Base-by-base conservation (phyloP, 2,113 vertebrate species). In the Ploceus nigricollis region DNA sequence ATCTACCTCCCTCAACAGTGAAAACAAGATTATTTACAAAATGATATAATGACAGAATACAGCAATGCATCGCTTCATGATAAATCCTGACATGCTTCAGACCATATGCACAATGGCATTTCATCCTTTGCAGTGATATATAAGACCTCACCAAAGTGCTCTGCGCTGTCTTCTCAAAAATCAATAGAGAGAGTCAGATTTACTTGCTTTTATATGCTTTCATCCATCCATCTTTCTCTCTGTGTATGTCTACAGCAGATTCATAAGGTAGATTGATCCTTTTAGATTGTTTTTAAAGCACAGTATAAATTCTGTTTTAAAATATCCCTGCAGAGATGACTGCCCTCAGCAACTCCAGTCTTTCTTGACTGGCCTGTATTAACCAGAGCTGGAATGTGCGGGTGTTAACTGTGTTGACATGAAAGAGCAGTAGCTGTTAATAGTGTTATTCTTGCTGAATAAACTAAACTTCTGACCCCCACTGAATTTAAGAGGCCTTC, bases 391-490 rank as follows among this genome's bases (percentile, higher is more conserved):
- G 96, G 90, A 96, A 97, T 84, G 87, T 91, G 77, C 93, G 92
- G 88, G 80, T 82, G 75, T 97, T 97, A 95, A 96, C 93, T 94
- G 72, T 96, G 93, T 84, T 96, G 84, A 95, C 89, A 82, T 85
- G 92, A 95, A 97, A 95, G 97, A 97, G 89, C 94, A 86, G 76
- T 95, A 93, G 86, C 93, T 97, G 91, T 97, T 98, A 96, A 97
- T 94, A 94, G 94, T 97, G 94, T 97, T 93, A 91, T 96, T 98
- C 90, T 97, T 97, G 93, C 92, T 97, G 94, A 97, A 96, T 96
- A 97, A 98, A 97, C 97, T 97, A 93, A 97, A 97, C 97, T 98
- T 96, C 72, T 97, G 97, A 98, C 93, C 95, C 90, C 68, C 60
- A 35, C 22, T 93, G 93, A 96, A 94, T 97, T 97, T 93, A 93